Evolutionary conservation across 2,113 vertebrate genomes (phyloP).

Genomic region (Nibea coibor): DNA sequence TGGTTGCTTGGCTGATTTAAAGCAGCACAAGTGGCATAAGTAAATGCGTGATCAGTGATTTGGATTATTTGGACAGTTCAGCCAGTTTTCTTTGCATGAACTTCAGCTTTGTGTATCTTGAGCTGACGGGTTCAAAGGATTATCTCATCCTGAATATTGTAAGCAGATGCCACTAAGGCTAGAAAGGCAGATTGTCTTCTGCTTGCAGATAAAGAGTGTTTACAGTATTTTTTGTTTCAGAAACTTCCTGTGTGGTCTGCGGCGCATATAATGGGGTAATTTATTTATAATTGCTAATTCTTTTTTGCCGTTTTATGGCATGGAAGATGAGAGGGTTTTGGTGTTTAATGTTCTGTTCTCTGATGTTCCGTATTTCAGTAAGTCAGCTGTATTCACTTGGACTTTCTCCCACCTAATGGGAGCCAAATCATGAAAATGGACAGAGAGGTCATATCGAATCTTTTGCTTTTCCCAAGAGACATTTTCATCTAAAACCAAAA

Average conservation of each 20-base stretch:
- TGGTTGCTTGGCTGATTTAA: background rate
- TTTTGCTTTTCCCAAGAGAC: constrained; percentile 27
- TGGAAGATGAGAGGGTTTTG: constrained; percentile 56
- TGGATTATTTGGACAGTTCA: background rate
- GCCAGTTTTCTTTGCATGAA: background rate
- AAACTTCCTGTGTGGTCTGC: constrained; percentile 1
- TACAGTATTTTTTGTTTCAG: constrained; percentile 33
- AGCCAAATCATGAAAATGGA: constrained; percentile 48
- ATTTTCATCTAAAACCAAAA: constrained; percentile 38
- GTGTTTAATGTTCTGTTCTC: constrained; percentile 13
- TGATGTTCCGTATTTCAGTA: constrained; percentile 12
- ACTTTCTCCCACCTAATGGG: constrained; percentile 27
- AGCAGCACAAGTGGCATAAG: background rate
- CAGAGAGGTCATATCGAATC: background rate
- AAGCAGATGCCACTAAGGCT: background rate
- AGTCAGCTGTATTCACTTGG: constrained; percentile 3
- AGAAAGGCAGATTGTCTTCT: constrained; percentile 19
- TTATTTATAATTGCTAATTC: constrained; percentile 41
- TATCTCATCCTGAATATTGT: background rate
- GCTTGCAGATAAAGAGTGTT: constrained; percentile 15
- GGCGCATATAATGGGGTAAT: constrained; percentile 45
- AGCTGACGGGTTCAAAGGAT: constrained; percentile 6
- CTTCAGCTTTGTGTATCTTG: background rate
- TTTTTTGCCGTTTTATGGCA: constrained; percentile 44
- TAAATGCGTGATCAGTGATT: background rate